Percentiles rank a stretch among this genome's conserved stretches.
Conservation (phyloP, 1,140 invertebrate species). For the Cydia amplana region DNA sequence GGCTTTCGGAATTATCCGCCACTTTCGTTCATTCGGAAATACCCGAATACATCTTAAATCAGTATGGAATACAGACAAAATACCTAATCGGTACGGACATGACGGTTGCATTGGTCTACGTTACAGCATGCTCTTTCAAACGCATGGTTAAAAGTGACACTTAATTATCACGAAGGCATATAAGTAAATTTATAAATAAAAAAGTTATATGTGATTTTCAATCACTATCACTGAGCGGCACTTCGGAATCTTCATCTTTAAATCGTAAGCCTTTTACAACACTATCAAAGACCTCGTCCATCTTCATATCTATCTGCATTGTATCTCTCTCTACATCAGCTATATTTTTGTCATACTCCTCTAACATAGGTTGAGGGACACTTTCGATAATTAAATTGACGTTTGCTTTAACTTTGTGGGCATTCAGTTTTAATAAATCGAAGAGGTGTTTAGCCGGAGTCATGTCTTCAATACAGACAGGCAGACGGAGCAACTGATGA, state of each 20-base stretch:
- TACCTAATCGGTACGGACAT: too few relatives aligned
- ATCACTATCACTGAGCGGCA: slow-evolving; percentile 20
- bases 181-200: neutral
- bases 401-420: neutral
- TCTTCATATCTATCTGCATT: neutral
- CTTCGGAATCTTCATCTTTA: neutral
- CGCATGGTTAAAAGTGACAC: too few relatives aligned
- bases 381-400: neutral
- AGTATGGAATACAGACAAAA: too few relatives aligned
- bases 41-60: too few relatives aligned
- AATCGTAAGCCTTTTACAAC: neutral
- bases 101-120: too few relatives aligned
- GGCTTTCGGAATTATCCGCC: too few relatives aligned
- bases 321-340: neutral
- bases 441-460: neutral
- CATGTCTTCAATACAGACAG: neutral
- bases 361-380: neutral
- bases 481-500: slow-evolving; percentile 42
- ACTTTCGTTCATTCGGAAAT: too few relatives aligned
- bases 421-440: neutral
- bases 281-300: neutral
- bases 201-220: neutral
- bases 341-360: neutral
- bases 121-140: too few relatives aligned
- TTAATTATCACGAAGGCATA: too few relatives aligned